Evolutionary conservation across 2,113 vertebrate species (phyloP), one percentile per base, ranked within the genome.

Genomic region (Motacilla tschutschensis): DNA sequence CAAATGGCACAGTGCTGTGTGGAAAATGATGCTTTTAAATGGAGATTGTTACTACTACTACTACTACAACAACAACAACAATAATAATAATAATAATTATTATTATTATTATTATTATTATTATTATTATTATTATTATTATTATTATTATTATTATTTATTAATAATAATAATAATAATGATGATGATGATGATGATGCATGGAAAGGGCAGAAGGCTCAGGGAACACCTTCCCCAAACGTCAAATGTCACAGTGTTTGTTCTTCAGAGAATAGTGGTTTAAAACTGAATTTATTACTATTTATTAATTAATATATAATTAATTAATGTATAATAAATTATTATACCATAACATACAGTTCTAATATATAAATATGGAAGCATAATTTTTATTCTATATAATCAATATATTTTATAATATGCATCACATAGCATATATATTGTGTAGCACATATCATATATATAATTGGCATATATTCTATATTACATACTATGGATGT

Each of bases 211-310:
- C 8, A 40, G 16, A 25, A 38, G 24, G n/a, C 44, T 51, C 16
- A 58, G 71, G 43, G 18, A n/a, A 7, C 40, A 40, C 33, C 55
- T 10, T 2, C 31, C 79, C 29, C 22, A 22, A 2, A 6, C 1
- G 0, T 66, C 53, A 43, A 36, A 35, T 28, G 10, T 5, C 47
- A 20, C 8, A 4, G 10, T 0, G 0, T 28, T 60, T 31, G n/a
- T 15, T 35, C 20, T 35, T 50, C n/a, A 9, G 18, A 62, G 47
- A 80, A 26, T 1, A 38, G 19, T 17, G 4, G 8, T 11, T 83
- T 1, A 13, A 40, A 66, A 20, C 18, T 2, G 5, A 20, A 31
- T 51, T 14, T 24, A 8, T 65, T 14, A 12, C 29, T 31, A 29
- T 24, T 40, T 10, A n/a, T 16, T 3, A 9, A 33, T 21, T 10